Conservation (phyloP, 1,140 invertebrate species). For the Penaeus vannamei region DNA sequence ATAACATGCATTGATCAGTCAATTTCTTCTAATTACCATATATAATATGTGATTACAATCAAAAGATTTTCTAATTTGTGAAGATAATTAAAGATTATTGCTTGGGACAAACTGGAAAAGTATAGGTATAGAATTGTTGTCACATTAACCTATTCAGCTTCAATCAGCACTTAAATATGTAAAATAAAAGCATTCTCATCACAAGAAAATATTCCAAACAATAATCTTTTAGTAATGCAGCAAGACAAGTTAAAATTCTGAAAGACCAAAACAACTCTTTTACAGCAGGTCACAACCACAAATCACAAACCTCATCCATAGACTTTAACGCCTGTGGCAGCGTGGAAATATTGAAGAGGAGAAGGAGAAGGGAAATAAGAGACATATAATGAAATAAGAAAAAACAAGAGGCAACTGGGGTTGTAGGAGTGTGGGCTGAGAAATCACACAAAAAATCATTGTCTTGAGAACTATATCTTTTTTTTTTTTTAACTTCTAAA, state of each 20-base stretch:
- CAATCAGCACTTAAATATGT: too few relatives aligned
- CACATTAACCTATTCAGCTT: too few relatives aligned
- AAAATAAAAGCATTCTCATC: too few relatives aligned
- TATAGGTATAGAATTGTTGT: too few relatives aligned
- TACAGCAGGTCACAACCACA: slow-evolving; percentile 42
- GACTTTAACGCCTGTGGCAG: slow-evolving; percentile 61
- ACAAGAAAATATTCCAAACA: too few relatives aligned
- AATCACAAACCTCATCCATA: slow-evolving; percentile 66
- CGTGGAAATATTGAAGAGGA: slow-evolving; percentile 55
- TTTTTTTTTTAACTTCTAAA: background rate
- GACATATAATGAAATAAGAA: slow-evolving; percentile 42
- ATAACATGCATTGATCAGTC: too few relatives aligned
- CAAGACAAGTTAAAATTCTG: slow-evolving; percentile 45
- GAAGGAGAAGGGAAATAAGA: slow-evolving; percentile 57
- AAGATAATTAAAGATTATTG: slow-evolving; percentile 19
- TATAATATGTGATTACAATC: background rate
- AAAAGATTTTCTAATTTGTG: slow-evolving; percentile 12
- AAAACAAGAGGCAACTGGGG: background rate
- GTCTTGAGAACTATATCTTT: background rate
- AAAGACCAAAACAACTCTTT: slow-evolving; percentile 37
- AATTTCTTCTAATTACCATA: background rate
- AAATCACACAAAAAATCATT: slow-evolving; percentile 5
- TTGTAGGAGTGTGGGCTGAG: slow-evolving; percentile 24
- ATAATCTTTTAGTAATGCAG: slow-evolving; percentile 23
- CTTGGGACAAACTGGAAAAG: background rate